Evolutionary conservation across 2,888 invertebrate genomes (phyloP).

Genomic region (Empis stercorea): DNA sequence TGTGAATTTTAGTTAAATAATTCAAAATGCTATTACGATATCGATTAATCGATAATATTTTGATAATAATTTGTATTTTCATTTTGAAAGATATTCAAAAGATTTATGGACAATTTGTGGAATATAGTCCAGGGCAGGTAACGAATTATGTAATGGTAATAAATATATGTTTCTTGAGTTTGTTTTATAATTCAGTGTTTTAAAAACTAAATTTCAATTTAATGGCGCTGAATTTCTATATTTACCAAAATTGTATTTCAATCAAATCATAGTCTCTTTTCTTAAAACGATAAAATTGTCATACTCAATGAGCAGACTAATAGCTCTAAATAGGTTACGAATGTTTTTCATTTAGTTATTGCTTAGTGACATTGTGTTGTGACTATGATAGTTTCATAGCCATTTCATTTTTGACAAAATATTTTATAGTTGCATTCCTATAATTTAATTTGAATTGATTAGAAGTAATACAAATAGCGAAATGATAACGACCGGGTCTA

Average conservation of each 20-base stretch:
- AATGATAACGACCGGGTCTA: too few species aligned
- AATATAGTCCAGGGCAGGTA: neutral
- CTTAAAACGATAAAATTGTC: neutral
- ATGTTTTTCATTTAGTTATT: neutral
- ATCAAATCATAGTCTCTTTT: neutral
- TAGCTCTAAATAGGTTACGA: neutral
- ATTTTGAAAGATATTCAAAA: neutral
- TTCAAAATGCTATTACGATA: neutral
- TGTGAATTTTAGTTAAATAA: neutral
- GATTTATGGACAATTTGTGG: neutral
- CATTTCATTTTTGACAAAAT: too few species aligned
- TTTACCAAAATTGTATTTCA: neutral
- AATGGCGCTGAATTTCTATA: neutral
- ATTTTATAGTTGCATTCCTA: too few species aligned
- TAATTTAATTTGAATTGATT: too few species aligned
- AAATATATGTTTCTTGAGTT: neutral
- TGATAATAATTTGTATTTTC: neutral
- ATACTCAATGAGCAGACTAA: slow-evolving; percentile 3
- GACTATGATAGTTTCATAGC: too few species aligned
- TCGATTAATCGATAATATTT: neutral
- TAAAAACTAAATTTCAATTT: too few species aligned
- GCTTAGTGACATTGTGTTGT: too few species aligned
- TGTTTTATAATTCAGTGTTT: too few species aligned
- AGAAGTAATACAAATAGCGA: too few species aligned
- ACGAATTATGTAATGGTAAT: neutral